Evolutionary conservation across 2,797 vertebrate species (phyloP).

Genomic region (Botia kubotai): DNA sequence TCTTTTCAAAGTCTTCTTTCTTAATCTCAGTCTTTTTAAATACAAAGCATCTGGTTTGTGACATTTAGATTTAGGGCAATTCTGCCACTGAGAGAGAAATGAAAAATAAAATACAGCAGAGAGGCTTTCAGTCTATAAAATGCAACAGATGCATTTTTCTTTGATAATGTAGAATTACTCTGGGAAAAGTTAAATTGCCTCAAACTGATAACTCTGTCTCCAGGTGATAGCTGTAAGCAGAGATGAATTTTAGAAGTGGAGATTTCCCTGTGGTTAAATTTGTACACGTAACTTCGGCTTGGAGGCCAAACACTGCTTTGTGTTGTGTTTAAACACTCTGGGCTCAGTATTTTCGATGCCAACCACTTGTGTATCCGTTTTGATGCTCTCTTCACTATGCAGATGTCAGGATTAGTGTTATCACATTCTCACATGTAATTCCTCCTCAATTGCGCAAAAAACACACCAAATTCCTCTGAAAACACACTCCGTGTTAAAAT

Average conservation of each 20-base stretch:
- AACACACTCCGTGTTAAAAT: background rate
- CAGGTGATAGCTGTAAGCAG: constrained; percentile 29
- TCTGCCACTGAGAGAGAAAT: constrained; percentile 5
- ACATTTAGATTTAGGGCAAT: constrained; percentile 7
- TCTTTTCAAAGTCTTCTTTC: constrained; percentile 28
- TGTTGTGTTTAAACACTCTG: background rate
- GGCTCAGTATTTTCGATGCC: background rate
- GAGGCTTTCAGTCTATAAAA: constrained; percentile 35
- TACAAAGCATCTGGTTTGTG: constrained; percentile 21
- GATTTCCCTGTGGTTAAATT: constrained; percentile 30
- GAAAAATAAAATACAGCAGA: constrained; percentile 41
- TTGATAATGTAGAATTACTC: constrained; percentile 27
- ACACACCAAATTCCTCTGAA: constrained; percentile 58
- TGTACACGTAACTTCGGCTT: background rate
- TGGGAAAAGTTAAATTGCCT: constrained; percentile 42
- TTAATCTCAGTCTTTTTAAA: constrained; percentile 35
- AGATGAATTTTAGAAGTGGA: constrained; percentile 38
- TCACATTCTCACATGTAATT: constrained; percentile 58
- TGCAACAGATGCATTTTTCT: constrained; percentile 35
- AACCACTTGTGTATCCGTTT: background rate
- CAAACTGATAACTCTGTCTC: constrained; percentile 38
- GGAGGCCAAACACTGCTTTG: background rate
- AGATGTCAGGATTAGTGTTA: constrained; percentile 61
- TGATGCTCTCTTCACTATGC: constrained; percentile 35
- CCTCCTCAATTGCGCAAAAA: constrained; percentile 56